Base-by-base conservation (phyloP, 37 sponge, comb jelly and placozoan species). In the Theonella swinhoei region DNA sequence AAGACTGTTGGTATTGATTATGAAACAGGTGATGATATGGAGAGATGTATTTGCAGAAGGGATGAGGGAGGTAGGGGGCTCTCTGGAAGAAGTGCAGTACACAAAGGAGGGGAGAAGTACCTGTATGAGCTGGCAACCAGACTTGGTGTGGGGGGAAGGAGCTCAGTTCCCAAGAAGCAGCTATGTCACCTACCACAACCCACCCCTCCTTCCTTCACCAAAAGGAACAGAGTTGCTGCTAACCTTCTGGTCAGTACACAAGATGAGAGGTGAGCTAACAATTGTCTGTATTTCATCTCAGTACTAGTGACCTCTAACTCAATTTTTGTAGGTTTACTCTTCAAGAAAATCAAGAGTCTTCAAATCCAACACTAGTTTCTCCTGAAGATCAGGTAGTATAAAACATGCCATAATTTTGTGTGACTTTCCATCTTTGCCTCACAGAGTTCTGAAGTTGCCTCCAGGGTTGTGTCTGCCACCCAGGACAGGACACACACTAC, bases 131-230 rank as follows among this genome's bases (percentile, higher is more conserved):
- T 87, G 39, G 81, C 71, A 31, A 64, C 28, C 14, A 72, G 81
- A 8, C 74, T 87, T 4, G 88, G 88, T 32, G 81, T 87, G 58
- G 59, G 40, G 47, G 87, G 63, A 23, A n/a, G n/a, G n/a, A n/a
- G n/a, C n/a, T 42, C 75, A 23, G 37, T 80, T 4, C 40, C 30
- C 26, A 47, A 75, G 39, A 70, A 33, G n/a, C 75, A 83, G 43
- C 42, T 82, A 64, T 62, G 70, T 19, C 22, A 36, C 23, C 29
- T n/a, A 8, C 85, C 76, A 0, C 32, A 28, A 69, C 81, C 81
- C 0, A 85, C 86, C 4, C 86, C 86, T 24, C 86, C 78, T 58
- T 70, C 86, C 39, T 76, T 85, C 31, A 38, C 26, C 20, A 85
- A 77, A 40, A 85, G 77, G 62, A 77, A 20, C 5, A 77, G 37